Base-by-base conservation (phyloP, 2,888 invertebrate genomes). In the Dromius quadrimaculatus region DNA sequence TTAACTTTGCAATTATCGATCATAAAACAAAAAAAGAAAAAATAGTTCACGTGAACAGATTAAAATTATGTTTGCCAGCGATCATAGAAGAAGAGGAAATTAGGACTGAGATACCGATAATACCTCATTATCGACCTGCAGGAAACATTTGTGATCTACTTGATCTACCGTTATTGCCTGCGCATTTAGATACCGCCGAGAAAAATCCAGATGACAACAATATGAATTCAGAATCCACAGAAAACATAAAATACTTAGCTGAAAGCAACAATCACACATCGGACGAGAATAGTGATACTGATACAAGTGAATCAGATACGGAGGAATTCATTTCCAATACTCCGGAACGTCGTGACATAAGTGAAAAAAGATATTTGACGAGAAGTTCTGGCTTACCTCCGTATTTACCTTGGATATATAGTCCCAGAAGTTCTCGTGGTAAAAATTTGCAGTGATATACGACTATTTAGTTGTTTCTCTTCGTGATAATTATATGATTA, bases 21-120 rank as follows among this genome's bases (percentile, higher is more conserved):
- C 8, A 19, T 57, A 9, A 23, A 41, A 43, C 34, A n/a, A 20
- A 22, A 6, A 68, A 61, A 32, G 45, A 54, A 47, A 38, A 47
- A 13, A 19, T 70, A n/a, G 70, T 62, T 15, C 70, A 63, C 20
- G 70, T 15, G 1, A 43, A 43, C 17, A 19, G 6, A n/a, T 34
- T 71, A 6, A 61, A 69, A 61, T 15, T 20, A 15, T 62, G 54
- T 28, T 8, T 20, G 8, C 11, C 38, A 23, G 23, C n/a, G 9
- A 54, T 50, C 4, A 36, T 20, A 17, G 38, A 71, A 38, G 5
- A 28, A 28, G 6, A 3, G 28, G 28, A 28, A 28, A 28, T 28
- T 3, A 28, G 6, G 28, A 28, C 8, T 3, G 4, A 5, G 4
- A 28, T 28, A 28, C 28, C 8, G 28, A 28, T 28, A 8, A 28